Evolutionary conservation across 2,888 invertebrate species (phyloP), one percentile per base, ranked within the genome.

Genomic region (Iphiclides podalirius): DNA sequence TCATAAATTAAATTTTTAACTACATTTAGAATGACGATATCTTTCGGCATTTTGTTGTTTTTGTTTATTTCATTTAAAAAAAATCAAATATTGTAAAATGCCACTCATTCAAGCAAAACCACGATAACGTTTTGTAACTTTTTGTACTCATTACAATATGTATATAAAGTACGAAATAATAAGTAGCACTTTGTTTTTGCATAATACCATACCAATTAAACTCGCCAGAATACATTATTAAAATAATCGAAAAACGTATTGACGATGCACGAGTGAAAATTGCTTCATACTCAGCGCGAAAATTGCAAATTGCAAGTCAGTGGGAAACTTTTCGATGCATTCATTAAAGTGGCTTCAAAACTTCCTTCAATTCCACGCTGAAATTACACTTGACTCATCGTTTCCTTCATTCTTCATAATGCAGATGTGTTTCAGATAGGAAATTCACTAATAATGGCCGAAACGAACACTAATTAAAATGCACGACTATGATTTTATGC

Each of bases 241-340:
- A 44, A 50, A 45, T 50, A 50, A 45, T 50, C 45, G 40, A 50
- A 50, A 50, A 45, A 40, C 45, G 40, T 45, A 50, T 44, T 52
- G 53, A 46, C 48, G 53, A 55, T 55, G 55, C 46, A 53, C 51
- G 53, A 58, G 55, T 60, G 61, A 53, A 59, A 61, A 63, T 52
- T 59, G 51, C 58, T 63, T 53, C 47, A 58, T 61, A 52, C 57
- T 58, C 57, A 59, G 52, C 59, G 56, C 58, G 63, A 65, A 66
- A 77, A 73, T 69, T 67, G 70, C 66, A 70, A 70, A 73, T 71
- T 70, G 72, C 72, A 70, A 74, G 72, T 75, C 73, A 70, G 73
- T 63, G 63, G 58, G 56, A 65, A 79, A 80, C 73, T 80, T 79
- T 70, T 66, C 70, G 73, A 72, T 79, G 79, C 77, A 79, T 78